A percentile compares a stretch with the other conserved stretches of the same genome.
Conservation (phyloP, 2,797 vertebrate species). For the Hypotaenidia philippensis region DNA sequence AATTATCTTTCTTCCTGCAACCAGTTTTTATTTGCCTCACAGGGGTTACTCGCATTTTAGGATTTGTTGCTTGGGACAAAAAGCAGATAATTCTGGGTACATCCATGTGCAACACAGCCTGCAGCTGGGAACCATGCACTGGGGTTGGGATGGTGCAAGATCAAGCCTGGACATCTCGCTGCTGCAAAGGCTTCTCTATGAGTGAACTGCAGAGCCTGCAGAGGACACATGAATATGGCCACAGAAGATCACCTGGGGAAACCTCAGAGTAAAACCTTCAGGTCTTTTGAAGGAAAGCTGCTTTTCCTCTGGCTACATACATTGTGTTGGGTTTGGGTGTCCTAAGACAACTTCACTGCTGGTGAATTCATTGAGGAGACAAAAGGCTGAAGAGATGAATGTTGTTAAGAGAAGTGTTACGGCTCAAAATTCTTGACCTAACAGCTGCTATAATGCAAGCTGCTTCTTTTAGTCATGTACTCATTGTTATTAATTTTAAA, state of each 20-base stretch:
- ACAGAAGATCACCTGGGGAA: neutral
- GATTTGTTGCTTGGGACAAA: neutral
- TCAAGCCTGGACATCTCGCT: rapidly evolving
- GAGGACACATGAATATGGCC: neutral
- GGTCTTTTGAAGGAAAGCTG: neutral
- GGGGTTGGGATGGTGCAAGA: neutral
- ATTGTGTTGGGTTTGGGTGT: neutral
- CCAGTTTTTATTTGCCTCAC: neutral
- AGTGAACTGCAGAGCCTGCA: neutral
- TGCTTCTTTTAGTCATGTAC: neutral
- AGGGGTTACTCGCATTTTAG: neutral
- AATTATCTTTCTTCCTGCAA: neutral
- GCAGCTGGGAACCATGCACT: rapidly evolving
- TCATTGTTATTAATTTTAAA: neutral
- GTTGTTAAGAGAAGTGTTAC: neutral
- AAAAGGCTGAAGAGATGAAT: neutral
- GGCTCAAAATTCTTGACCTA: neutral
- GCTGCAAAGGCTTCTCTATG: neutral
- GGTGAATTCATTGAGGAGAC: neutral
- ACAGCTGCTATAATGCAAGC: neutral
- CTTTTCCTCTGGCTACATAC: neutral
- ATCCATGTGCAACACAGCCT: neutral
- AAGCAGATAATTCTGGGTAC: neutral
- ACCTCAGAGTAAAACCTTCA: neutral
- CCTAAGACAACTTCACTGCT: neutral